Evolutionary conservation across 2,888 invertebrate species (phyloP), one percentile per base, ranked within the genome.

Genomic region (Glaucopsyche alexis): DNA sequence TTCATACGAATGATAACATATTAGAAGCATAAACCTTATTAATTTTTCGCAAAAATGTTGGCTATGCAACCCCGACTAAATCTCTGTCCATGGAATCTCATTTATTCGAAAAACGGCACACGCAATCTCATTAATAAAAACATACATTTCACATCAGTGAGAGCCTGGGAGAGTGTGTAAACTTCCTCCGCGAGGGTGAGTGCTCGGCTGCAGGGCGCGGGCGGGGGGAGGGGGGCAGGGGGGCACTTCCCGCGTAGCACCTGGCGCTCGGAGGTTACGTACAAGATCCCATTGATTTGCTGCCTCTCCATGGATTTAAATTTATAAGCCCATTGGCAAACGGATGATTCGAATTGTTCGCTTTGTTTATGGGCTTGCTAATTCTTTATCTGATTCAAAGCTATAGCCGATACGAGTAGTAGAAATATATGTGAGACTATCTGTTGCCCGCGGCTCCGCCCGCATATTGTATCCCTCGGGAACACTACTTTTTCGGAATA

Each of bases 191-290:
- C 14, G 60, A 60, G 60, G 60, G 60, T 60, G 78, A 75, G 75
- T 72, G 67, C 75, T 75, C 75, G 77, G 81, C 38, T 11, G 66
- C 16, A 16, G 74, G 69, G 81, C 79, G 83, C 82, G 85, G 78
- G 84, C 79, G 83, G 83, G 83, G 81, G 76, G 74, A 81, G 77
- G 75, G 71, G 73, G 47, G 77, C 71, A 78, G 77, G 81, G 83
- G 81, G 79, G 77, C 73, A 89, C 91, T 88, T 91, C 92, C 91
- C 91, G 92, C 88, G 84, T 86, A 91, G 90, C 92, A 92, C 92
- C 92, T 92, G 92, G 92, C 91, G 90, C 86, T 84, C 83, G 81
- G 87, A 87, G 89, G 88, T 85, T 88, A 87, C 88, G 84, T 85
- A 87, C 86, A 83, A 85, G 86, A 87, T 88, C 87, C 82, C 88